These are phyloP conservation scores for Torymus tubicola DNA, from an alignment of 2,888 invertebrate genomes.

Conservation along the genomic window DNA sequence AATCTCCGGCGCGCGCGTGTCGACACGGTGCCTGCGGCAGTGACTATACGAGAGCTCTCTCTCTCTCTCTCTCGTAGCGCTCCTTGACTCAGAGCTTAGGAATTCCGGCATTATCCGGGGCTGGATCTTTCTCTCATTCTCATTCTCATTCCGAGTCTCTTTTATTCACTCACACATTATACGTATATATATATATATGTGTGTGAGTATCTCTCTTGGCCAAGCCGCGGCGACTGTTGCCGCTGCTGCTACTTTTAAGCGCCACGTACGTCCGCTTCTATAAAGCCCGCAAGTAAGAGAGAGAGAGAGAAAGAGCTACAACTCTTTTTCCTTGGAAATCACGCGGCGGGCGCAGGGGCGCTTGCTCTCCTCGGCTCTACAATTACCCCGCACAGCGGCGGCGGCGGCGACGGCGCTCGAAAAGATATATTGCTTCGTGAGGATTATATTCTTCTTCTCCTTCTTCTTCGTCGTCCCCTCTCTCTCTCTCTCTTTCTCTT, in stretches of 20 bases:
- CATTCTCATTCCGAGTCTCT: slow-evolving; percentile 16
- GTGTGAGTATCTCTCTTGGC: neutral
- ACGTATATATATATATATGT: no score
- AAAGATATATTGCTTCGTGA: neutral
- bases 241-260: slow-evolving; percentile 46
- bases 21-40: neutral
- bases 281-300: neutral
- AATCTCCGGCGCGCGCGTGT: neutral
- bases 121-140: slow-evolving; percentile 46
- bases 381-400: slow-evolving; percentile 6
- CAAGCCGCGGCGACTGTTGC: neutral
- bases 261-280: slow-evolving; percentile 38
- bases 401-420: no score
- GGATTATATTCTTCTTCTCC: neutral
- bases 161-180: no score
- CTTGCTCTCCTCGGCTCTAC: neutral
- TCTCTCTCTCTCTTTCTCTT: slow-evolving; percentile 5
- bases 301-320: neutral
- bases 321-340: slow-evolving; percentile 27
- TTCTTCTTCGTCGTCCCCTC: neutral
- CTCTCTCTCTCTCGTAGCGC: neutral
- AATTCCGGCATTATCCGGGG: slow-evolving; percentile 60
- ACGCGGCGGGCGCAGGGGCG: slow-evolving; percentile 1
- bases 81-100: slow-evolving; percentile 63
- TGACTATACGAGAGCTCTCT: neutral